A percentile compares a stretch with the other conserved stretches of the same genome.
These are phyloP conservation scores for Apodemus speciosus DNA, from an alignment of 2,113 vertebrate genomes.

Conservation along the genomic window DNA sequence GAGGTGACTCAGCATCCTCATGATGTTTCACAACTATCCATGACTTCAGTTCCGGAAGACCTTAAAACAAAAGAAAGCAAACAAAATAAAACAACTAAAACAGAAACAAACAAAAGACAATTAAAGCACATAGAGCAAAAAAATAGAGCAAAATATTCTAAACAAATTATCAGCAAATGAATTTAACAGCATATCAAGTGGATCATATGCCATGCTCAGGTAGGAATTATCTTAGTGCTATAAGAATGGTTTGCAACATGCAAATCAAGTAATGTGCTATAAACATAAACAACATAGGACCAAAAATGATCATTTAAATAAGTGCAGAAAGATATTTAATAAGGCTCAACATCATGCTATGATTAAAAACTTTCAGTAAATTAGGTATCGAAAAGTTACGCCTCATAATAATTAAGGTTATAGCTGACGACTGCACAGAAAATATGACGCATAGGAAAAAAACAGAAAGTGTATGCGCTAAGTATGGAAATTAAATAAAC, in stretches of 20 bases:
- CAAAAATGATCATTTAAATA: neutral
- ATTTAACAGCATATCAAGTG: neutral
- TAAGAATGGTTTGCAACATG: neutral
- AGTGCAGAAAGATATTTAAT: neutral
- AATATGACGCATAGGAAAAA: neutral
- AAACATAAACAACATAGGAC: neutral
- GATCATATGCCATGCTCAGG: neutral
- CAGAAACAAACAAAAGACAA: neutral
- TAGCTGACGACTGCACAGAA: neutral
- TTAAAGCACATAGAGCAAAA: neutral
- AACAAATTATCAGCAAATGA: neutral
- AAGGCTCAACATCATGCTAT: neutral
- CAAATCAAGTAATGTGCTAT: neutral
- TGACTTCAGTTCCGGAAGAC: neutral
- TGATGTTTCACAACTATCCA: neutral
- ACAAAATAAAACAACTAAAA: too few relatives aligned
- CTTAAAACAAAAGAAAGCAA: neutral
- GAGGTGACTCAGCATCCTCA: neutral
- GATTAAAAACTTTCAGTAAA: neutral
- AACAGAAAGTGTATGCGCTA: neutral
- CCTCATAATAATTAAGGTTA: neutral
- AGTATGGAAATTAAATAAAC: neutral
- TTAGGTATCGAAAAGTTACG: neutral
- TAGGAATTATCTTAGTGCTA: neutral
- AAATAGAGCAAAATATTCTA: neutral